Evolutionary conservation across 2,797 vertebrate species (phyloP), one percentile per base, ranked within the genome.

Genomic region (Eurystomus glaucurus): DNA sequence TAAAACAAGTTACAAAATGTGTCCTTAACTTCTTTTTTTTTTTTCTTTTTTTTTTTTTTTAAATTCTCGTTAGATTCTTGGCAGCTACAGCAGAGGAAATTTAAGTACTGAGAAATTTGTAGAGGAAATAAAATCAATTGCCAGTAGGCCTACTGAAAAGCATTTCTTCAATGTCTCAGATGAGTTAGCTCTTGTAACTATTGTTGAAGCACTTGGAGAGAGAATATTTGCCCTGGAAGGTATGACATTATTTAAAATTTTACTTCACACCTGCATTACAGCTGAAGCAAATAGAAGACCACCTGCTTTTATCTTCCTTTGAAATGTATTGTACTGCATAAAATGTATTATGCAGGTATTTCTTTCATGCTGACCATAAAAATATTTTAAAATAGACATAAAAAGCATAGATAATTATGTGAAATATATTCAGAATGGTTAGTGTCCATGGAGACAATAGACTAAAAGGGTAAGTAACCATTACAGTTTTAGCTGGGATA

Each of bases 141-240:
- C 99, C 92, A 99, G 99, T 52, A 21, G 97, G 16, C 99, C 98
- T 9, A 97, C 98, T n/a, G 98, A 98, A 23, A 99, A 99, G 31
- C 99, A 99, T 97, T 99, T 99, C 98, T 99, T 99, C 98, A 99
- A 99, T 19, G 99, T 99, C 91, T 99, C 99, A 2, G 99, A 99
- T 85, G 99, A 99, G 98, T 75, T 99, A 86, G 99, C 99, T 7
- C 96, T 99, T 93, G 68, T 99, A 94, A 99, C 96, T 85, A 99
- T 99, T 58, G 99, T 99, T 20, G 99, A 99, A 51, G 98, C 99
- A 20, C 97, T 99, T 54, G 99, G 99, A 95, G 99, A 98, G 95
- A 99, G 98, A 98, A 99, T 99, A 97, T 99, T 99, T 97, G 99
- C 99, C n/a, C 97, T 99, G 81, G 99, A 99, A 99, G 99, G 99